Percentiles rank a stretch among this genome's conserved stretches.
These are phyloP conservation scores for Trimorus sp. DNA, from an alignment of 2,888 invertebrate genomes.

Conservation along the genomic window DNA sequence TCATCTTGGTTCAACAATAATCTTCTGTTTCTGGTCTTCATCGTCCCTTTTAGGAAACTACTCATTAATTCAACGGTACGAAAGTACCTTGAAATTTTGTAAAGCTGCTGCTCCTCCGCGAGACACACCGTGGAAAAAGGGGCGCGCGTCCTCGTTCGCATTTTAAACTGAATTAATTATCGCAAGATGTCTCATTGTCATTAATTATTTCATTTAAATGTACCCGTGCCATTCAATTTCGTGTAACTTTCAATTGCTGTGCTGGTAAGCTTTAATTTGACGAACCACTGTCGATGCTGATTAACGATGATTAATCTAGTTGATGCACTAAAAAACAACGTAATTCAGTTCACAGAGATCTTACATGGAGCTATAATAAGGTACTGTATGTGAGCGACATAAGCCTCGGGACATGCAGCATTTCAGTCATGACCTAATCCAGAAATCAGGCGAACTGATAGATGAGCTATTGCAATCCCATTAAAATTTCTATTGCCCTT, in stretches of 20 bases:
- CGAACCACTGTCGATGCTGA: neutral
- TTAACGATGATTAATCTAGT: neutral
- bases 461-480: constrained; percentile 49
- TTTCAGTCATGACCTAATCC: constrained; percentile 46
- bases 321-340: constrained; percentile 16
- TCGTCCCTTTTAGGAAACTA: constrained; percentile 56
- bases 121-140: constrained; percentile 26
- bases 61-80: constrained; percentile 57
- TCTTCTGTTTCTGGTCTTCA: constrained; percentile 64
- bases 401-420: constrained; percentile 41
- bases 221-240: neutral
- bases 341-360: neutral
- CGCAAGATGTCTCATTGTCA: constrained; percentile 11
- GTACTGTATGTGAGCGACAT: constrained; percentile 41
- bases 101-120: constrained; percentile 34
- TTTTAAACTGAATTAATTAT: constrained; percentile 53
- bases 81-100: constrained; percentile 58
- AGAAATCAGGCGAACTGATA: constrained; percentile 57
- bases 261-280: no score
- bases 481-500: constrained; percentile 52
- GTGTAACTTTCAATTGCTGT: neutral
- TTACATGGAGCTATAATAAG: constrained; percentile 37
- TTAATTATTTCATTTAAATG: constrained; percentile 45
- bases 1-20: constrained; percentile 65
- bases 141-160: constrained; percentile 39